These are phyloP conservation scores for Strigamia transsilvanica DNA, from an alignment of 2,888 invertebrate genomes.

Conservation along the genomic window DNA sequence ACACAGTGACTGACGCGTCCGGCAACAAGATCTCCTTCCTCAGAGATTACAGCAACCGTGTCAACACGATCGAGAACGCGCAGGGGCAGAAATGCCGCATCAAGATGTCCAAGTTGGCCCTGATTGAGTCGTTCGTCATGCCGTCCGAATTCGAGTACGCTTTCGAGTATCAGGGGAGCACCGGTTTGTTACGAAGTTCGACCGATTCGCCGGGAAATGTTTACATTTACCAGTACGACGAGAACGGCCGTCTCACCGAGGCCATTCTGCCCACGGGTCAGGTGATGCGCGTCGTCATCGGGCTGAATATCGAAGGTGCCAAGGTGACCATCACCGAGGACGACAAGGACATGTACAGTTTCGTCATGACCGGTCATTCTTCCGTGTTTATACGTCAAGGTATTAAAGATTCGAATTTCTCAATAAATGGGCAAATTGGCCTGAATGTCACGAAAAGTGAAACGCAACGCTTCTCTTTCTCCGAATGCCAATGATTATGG, in stretches of 20 bases:
- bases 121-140: constrained; percentile 63
- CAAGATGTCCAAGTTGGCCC: constrained; percentile 63
- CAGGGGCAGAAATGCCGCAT: constrained; percentile 60
- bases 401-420: not conserved
- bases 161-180: constrained; percentile 64
- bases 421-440: too few relatives aligned
- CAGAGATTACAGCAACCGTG: constrained; percentile 78
- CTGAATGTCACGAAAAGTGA: too few relatives aligned
- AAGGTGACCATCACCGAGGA: constrained; percentile 54
- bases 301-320: constrained; percentile 54
- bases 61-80: constrained; percentile 78
- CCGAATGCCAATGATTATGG: too few relatives aligned
- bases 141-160: constrained; percentile 63
- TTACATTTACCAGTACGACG: constrained; percentile 90
- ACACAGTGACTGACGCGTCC: constrained; percentile 85
- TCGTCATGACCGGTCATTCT: constrained; percentile 52
- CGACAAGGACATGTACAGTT: constrained; percentile 51
- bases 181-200: constrained; percentile 64
- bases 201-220: constrained; percentile 65
- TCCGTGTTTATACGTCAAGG: constrained; percentile 55
- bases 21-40: constrained; percentile 91
- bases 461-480: too few relatives aligned
- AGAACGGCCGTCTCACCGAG: constrained; percentile 83
- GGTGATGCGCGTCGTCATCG: constrained; percentile 44
- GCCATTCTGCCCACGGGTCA: constrained; percentile 87